Evolutionary conservation across 1,140 invertebrate species (phyloP).

Genomic region (Dysdera silvatica): DNA sequence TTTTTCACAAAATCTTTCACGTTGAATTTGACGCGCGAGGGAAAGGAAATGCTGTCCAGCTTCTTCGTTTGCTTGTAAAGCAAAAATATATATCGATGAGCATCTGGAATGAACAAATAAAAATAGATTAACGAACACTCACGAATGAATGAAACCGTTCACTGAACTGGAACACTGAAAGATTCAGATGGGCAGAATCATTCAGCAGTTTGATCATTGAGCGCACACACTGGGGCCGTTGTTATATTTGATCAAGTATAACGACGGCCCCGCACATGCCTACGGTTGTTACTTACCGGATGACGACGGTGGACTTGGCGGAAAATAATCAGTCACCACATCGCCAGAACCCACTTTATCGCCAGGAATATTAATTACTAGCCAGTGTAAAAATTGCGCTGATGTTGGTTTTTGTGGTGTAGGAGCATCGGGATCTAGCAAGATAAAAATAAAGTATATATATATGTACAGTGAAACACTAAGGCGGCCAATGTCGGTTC

Average conservation of each 20-base stretch:
- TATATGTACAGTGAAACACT: too few species aligned
- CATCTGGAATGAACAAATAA: constrained; percentile 4
- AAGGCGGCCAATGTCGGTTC: too few species aligned
- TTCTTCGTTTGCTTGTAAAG: constrained; percentile 6
- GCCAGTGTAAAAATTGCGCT: constrained; percentile 15
- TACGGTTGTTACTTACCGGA: constrained; percentile 1
- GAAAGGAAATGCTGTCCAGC: not conserved
- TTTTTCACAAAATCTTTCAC: not conserved
- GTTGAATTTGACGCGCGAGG: not conserved
- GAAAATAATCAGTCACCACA: not conserved
- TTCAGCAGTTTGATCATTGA: too few species aligned
- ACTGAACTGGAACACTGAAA: too few species aligned
- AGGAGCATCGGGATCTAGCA: constrained; percentile 20
- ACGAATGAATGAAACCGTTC: too few species aligned
- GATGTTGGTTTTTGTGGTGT: constrained; percentile 4
- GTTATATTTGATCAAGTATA: not conserved
- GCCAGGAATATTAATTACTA: constrained; percentile 8
- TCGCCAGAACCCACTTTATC: not conserved
- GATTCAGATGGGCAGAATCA: too few species aligned
- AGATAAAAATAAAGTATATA: too few species aligned
- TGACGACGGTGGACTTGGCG: constrained; percentile 6
- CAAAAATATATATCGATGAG: constrained; percentile 13
- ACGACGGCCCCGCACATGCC: not conserved
- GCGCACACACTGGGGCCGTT: too few species aligned
- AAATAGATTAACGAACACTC: not conserved